Evolutionary conservation across 2,797 vertebrate species (phyloP), one percentile per base, ranked within the genome.

Genomic region (Labeo calbasu): DNA sequence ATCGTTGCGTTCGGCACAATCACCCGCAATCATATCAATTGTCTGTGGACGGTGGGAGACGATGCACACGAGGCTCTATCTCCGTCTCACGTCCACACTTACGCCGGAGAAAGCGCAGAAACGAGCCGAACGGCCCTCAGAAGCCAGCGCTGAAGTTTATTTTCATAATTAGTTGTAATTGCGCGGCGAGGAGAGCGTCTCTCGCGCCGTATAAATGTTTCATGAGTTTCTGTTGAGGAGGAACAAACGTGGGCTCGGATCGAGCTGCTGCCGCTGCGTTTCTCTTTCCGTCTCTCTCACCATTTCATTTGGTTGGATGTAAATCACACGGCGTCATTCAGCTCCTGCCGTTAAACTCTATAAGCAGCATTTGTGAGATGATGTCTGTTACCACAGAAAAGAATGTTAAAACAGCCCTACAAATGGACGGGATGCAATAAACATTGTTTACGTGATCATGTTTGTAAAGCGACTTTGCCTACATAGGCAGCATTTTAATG

Each of bases 141-240:
- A 77, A 72, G 66, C 85, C 78, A 84, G 83, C 69, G 78, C 80
- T 88, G 88, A 91, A 63, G 81, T 89, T 83, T 84, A 86, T 90
- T 86, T 92, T 88, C 79, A 87, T 91, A 90, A 91, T 90, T 87
- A 85, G 76, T 65, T 71, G 72, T 91, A 91, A 91, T 91, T 90
- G 90, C 87, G 68, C 59, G 32, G 57, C 84, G 61, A 63, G 25
- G 25, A 28, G 61, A 28, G 59, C 81, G 83, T 32, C 32, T 14
- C 50, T 68, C 72, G 59, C 25, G 77, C 78, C 8, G 28, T 14
- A 81, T 88, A 51, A 83, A 91, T 89, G 83, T 83, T 90, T 91
- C 80, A 88, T 86, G 82, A 85, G 65, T 70, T 70, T 81, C 63
- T 78, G 84, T 71, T 82, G 68, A 36, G 71, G 40, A 73, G 55